Percentiles rank a stretch among this genome's conserved stretches.
Conservation (phyloP, 2,888 invertebrate species). For the Xanthostigma xanthostigma region DNA sequence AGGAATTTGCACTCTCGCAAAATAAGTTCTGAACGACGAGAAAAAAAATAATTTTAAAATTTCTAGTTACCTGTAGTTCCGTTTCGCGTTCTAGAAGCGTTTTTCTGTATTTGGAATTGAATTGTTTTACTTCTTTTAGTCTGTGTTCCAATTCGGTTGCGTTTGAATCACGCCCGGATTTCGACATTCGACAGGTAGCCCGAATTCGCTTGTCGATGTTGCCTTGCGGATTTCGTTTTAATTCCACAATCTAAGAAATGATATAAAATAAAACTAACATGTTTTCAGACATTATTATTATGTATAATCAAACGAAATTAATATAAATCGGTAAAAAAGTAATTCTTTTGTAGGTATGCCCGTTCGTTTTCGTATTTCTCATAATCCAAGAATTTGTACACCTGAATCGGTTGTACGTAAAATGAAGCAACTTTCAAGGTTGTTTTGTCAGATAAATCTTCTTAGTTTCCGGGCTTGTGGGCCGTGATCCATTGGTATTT, state of each 20-base stretch:
- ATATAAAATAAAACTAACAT: constrained; percentile 1
- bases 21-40: too few species aligned
- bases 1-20: too few species aligned
- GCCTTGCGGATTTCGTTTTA: constrained; percentile 72
- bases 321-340: not conserved
- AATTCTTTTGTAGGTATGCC: not conserved
- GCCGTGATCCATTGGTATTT: too few species aligned
- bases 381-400: too few species aligned
- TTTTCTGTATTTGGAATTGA: constrained; percentile 71
- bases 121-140: constrained; percentile 66
- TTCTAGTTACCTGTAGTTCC: constrained; percentile 49
- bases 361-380: too few species aligned
- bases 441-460: too few species aligned
- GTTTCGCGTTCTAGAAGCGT: constrained; percentile 73
- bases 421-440: too few species aligned
- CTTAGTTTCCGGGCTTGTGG: too few species aligned
- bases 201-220: constrained; percentile 70
- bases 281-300: not conserved
- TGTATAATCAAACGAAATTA: too few species aligned
- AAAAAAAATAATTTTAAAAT: not conserved
- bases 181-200: constrained; percentile 71
- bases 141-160: constrained; percentile 71
- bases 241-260: constrained; percentile 63
- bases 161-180: constrained; percentile 64
- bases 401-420: too few species aligned